Percentiles rank a stretch among this genome's conserved stretches.
phyloP scores from a whole-genome alignment of 2,888 invertebrate species.

The Pollenia griseotomentosa region DNA sequence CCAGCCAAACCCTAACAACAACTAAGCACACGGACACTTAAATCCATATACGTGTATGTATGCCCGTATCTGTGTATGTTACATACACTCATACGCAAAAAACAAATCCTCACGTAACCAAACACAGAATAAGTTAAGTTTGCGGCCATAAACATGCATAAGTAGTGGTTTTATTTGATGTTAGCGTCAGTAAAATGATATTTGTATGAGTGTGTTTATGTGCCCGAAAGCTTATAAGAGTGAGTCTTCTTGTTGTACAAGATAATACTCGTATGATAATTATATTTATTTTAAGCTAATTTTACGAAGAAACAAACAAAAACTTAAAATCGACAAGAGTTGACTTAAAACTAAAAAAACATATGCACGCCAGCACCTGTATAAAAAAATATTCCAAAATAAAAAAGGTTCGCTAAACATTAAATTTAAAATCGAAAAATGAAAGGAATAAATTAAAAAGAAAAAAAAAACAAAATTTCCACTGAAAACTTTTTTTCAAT shows the following conservation, averaged over 20 bases:
- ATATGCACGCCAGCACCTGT: conserved; percentile 20
- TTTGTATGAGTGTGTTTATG: not conserved
- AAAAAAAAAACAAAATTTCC: no score
- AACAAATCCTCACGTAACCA: conserved; percentile 4
- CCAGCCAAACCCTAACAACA: conserved; percentile 1
- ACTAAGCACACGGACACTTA: conserved; percentile 11
- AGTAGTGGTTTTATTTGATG: conserved; percentile 55
- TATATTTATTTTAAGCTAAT: conserved; percentile 56
- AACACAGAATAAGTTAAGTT: conserved; percentile 12
- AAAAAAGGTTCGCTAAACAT: not conserved
- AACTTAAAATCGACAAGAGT: conserved; percentile 27
- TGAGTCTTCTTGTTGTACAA: conserved; percentile 1
- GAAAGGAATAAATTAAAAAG: no score
- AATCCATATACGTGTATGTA: not conserved
- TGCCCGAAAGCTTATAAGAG: not conserved
- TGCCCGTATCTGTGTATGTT: not conserved
- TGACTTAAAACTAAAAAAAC: not conserved
- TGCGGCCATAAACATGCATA: conserved; percentile 45
- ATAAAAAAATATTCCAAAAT: conserved; percentile 3
- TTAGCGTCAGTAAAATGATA: not conserved
- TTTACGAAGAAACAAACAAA: conserved; percentile 18
- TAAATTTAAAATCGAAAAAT: no score
- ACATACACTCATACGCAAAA: not conserved
- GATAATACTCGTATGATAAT: conserved; percentile 34
- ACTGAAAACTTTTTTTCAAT: no score